These are phyloP conservation scores for Brachystomella parvula DNA, from an alignment of 1,140 invertebrate genomes.

Conservation along the genomic window DNA sequence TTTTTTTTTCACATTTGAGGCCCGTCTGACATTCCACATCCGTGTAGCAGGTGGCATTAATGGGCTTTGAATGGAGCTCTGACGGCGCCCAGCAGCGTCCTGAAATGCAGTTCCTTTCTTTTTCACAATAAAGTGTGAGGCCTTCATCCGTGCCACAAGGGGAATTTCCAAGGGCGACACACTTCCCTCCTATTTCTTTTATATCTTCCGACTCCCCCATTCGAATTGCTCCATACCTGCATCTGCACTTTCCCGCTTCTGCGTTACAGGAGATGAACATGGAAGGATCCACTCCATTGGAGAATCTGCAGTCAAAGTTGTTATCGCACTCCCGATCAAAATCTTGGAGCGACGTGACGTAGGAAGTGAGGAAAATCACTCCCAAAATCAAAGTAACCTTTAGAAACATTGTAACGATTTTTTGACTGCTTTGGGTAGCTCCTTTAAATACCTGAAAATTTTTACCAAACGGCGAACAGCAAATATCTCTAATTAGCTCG, in stretches of 20 bases:
- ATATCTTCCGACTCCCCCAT: background rate
- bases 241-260: background rate
- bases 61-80: background rate
- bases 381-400: too few species aligned
- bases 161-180: background rate
- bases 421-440: too few species aligned
- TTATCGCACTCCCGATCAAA: background rate
- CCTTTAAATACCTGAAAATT: too few species aligned
- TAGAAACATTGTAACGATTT: too few species aligned
- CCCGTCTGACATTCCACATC: constrained; percentile 5
- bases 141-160: constrained; percentile 1
- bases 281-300: background rate
- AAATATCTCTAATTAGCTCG: too few species aligned
- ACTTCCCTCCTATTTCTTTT: background rate
- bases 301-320: background rate
- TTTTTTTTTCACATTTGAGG: background rate
- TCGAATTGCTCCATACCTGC: background rate
- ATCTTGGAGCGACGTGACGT: background rate
- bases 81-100: background rate
- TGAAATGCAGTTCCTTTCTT: background rate
- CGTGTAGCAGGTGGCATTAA: constrained; percentile 7
- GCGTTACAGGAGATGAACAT: background rate
- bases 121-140: background rate
- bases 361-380: too few species aligned
- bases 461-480: too few species aligned